Conservation (phyloP, 2,113 vertebrate genomes). For the Oplegnathus fasciatus region DNA sequence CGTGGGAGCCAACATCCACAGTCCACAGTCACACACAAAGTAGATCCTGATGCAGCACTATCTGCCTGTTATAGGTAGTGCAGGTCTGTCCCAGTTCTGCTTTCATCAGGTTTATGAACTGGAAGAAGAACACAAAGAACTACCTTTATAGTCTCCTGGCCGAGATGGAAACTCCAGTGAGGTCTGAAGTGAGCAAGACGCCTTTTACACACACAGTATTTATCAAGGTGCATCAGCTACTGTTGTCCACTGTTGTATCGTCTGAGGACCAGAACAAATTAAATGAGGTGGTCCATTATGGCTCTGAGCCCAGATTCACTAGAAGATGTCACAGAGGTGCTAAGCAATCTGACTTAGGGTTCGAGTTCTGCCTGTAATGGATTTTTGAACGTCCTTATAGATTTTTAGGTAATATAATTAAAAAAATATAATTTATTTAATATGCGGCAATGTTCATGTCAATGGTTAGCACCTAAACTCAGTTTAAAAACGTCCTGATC, state of each 20-base stretch:
- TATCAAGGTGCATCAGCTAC: not conserved
- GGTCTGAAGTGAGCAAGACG: conserved; percentile 2
- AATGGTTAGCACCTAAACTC: not conserved
- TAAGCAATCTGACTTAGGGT: not conserved
- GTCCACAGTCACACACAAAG: conserved; percentile 6
- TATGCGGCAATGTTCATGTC: not conserved
- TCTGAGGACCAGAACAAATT: conserved; percentile 3
- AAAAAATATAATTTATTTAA: not conserved
- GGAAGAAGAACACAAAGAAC: conserved; percentile 39
- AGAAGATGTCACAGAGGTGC: not conserved
- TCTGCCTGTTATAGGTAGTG: conserved; percentile 15
- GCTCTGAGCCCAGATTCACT: not conserved
- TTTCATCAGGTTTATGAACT: conserved; percentile 36
- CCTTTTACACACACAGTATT: not conserved
- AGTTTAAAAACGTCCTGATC: not conserved
- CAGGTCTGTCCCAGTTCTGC: not conserved
- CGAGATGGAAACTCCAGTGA: not conserved
- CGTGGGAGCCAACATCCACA: not conserved
- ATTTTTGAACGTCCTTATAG: not conserved
- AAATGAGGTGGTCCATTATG: not conserved
- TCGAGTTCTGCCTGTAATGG: not conserved
- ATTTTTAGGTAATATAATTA: not conserved
- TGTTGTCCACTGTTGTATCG: not conserved
- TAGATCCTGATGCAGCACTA: conserved; percentile 38
- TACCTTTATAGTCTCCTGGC: not conserved